These are phyloP conservation scores for Smithornis capensis DNA, from an alignment of 2,113 vertebrate genomes.

Conservation along the genomic window DNA sequence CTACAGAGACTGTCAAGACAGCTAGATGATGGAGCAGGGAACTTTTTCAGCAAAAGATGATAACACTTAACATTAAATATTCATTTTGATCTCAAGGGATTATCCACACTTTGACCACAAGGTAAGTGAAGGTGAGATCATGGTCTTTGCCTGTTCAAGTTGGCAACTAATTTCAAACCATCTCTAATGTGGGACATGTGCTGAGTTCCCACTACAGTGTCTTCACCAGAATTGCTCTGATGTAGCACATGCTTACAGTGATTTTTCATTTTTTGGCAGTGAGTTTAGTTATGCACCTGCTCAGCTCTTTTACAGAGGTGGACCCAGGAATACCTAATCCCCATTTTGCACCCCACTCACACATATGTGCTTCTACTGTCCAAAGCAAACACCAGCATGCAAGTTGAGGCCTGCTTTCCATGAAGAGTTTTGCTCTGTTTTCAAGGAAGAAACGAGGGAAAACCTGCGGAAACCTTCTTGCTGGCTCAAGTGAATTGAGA, in stretches of 20 bases:
- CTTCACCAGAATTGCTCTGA: not conserved
- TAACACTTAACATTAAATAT: not conserved
- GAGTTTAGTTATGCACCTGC: not conserved
- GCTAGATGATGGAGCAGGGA: not conserved
- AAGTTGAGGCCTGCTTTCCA: not conserved
- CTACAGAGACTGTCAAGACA: not conserved
- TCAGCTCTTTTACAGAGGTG: not conserved
- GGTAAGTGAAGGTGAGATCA: not conserved
- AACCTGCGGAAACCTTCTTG: conserved; percentile 2
- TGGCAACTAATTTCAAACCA: not conserved
- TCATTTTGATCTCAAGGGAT: not conserved
- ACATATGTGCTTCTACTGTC: not conserved
- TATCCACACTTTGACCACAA: not conserved
- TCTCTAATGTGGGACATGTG: accelerated
- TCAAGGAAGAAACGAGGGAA: conserved; percentile 3
- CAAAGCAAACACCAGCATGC: conserved; percentile 3
- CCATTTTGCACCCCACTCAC: not conserved
- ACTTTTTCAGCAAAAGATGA: not conserved
- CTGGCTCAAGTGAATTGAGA: not conserved
- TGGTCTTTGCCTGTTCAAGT: not conserved
- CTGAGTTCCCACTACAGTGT: not conserved
- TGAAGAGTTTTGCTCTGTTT: not conserved
- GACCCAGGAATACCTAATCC: not conserved
- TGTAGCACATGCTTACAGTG: accelerated
- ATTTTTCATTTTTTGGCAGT: not conserved